Base-by-base conservation (phyloP, 2,888 invertebrate genomes). In the Epinotia nisella region DNA sequence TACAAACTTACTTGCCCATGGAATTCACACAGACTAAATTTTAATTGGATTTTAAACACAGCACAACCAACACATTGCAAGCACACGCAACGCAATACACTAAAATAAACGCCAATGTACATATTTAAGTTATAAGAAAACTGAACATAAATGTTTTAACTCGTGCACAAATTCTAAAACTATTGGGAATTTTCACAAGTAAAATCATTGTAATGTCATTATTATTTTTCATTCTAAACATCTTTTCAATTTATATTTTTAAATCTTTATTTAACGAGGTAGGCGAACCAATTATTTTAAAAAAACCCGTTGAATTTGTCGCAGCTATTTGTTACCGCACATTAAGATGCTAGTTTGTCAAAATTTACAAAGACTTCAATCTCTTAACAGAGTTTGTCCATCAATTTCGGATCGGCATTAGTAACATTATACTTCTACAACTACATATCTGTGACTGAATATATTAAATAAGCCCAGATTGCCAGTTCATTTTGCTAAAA, bases 31-130 rank as follows among this genome's bases (percentile, higher is more conserved):
- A 19, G 24, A 68, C 60, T 72, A 62, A 56, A 67, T 56, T 55
- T 35, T 3, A 62, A 62, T 67, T 72, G 67, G 67, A 62, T 15
- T 53, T 49, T 5, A 66, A 66, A 56, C 60, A 72, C 53, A 21
- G 56, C 66, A 72, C 69, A 62, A 29, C 35, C 59, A 70, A 51
- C 67, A 68, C 69, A 65, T 56, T 72, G 67, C 73, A 68, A 58
- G 55, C 60, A 65, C 59, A 10, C 51, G 62, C 62, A 56, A 10
- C 35, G 64, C 64, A 68, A 61, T 56, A 19, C 61, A 62, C 69
- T 68, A 59, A 73, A 69, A 13, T n/a, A 39, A 69, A 53, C 56
- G 64, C 69, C 69, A 73, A 69, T 73, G 73, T 72, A 66, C 24
- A 69, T 75, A 59, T 21, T 62, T 29, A 49, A 29, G 49, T 59